These are phyloP conservation scores for Acrocera orbiculus DNA, from an alignment of 2,888 invertebrate species.

Conservation along the genomic window DNA sequence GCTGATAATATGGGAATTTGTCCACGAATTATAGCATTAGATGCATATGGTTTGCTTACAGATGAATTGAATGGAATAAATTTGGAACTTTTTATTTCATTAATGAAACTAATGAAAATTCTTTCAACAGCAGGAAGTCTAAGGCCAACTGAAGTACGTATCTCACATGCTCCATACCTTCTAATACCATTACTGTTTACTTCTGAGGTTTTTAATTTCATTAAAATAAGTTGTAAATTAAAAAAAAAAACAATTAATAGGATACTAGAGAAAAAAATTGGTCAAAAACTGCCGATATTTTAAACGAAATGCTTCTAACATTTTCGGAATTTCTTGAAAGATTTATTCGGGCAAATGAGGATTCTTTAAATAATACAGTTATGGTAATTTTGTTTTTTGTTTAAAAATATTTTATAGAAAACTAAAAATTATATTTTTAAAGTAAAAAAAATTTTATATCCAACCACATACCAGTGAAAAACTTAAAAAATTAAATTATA, in stretches of 20 bases:
- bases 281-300: conserved; percentile 9
- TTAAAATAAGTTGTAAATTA: background rate
- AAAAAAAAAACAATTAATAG: conserved; percentile 1
- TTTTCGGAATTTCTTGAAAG: too few species aligned
- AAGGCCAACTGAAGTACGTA: conserved; percentile 10
- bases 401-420: too few species aligned
- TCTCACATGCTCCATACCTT: conserved; percentile 11
- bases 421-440: too few species aligned
- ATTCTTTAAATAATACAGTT: too few species aligned
- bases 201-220: conserved; percentile 1
- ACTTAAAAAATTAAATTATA: too few species aligned
- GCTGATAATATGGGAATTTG: conserved; percentile 10
- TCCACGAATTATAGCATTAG: conserved; percentile 8
- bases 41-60: conserved; percentile 9
- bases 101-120: conserved; percentile 10
- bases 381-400: too few species aligned
- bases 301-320: conserved; percentile 12
- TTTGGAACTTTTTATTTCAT: conserved; percentile 6
- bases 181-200: conserved; percentile 10
- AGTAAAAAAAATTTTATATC: too few species aligned
- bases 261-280: conserved; percentile 8
- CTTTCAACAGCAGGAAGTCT: conserved; percentile 11
- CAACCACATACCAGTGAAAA: too few species aligned
- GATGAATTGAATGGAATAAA: conserved; percentile 9
- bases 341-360: too few species aligned